Evolutionary conservation across 2,113 vertebrate genomes (phyloP).

Genomic region (Gobius niger): DNA sequence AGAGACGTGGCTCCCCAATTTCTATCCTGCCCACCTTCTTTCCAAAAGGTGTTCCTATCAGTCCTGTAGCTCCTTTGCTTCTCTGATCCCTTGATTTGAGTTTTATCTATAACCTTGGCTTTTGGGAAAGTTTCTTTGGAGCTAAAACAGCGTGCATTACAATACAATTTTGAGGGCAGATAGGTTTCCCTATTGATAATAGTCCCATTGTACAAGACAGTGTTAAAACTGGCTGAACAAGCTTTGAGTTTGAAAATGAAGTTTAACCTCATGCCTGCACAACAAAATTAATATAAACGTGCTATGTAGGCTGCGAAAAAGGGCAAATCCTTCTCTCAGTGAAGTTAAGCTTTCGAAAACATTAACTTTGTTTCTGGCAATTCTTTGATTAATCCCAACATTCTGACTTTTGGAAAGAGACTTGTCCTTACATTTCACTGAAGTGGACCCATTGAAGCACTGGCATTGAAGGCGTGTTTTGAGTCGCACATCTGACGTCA

Average conservation of each 20-base stretch:
- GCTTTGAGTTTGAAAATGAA: conserved; percentile 42
- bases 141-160: conserved; percentile 33
- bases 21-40: conserved; percentile 12
- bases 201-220: conserved; percentile 21
- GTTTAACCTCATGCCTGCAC: conserved; percentile 50
- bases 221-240: conserved; percentile 32
- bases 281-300: no score
- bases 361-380: no score
- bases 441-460: background rate
- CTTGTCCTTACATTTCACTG: background rate
- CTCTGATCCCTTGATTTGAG: background rate
- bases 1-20: background rate
- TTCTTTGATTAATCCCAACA: no score
- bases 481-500: conserved; percentile 50
- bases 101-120: background rate
- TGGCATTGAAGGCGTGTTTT: background rate
- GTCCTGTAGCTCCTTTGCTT: background rate
- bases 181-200: conserved; percentile 6
- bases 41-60: background rate
- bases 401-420: background rate
- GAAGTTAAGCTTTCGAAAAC: background rate
- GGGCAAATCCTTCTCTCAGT: no score
- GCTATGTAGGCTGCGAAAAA: no score
- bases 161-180: background rate
- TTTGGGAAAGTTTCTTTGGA: conserved; percentile 31